Evolutionary conservation across 2,113 vertebrate species (phyloP).

Genomic region (Anseranas semipalmata): DNA sequence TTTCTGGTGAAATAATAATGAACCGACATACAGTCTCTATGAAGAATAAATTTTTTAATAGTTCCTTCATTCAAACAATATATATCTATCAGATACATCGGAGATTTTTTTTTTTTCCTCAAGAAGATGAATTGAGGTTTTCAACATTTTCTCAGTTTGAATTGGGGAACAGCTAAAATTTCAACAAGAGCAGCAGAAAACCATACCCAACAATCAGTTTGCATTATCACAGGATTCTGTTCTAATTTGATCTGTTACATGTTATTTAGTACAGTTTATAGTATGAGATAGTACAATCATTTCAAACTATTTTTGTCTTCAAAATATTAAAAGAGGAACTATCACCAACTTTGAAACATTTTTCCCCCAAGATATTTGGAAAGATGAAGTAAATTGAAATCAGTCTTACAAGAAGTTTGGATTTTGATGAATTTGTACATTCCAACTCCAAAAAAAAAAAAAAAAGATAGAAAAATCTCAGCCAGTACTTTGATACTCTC

Average conservation of each 20-base stretch:
- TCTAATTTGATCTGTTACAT: neutral
- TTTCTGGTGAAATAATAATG: neutral
- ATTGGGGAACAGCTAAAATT: neutral
- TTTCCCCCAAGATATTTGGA: neutral
- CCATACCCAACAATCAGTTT: accelerated
- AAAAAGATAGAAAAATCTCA: neutral
- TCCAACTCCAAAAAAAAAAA: neutral
- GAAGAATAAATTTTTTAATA: neutral
- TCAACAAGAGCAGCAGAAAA: neutral
- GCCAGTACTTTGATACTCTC: neutral
- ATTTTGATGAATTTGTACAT: neutral
- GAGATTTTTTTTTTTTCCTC: neutral
- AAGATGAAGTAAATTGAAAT: neutral
- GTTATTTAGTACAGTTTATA: neutral
- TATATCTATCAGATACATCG: neutral
- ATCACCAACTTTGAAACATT: neutral
- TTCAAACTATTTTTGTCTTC: neutral
- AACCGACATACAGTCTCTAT: neutral
- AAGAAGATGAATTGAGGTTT: neutral
- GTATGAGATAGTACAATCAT: neutral
- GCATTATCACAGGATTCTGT: neutral
- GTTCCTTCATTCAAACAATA: neutral
- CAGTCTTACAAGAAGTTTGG: too few species aligned
- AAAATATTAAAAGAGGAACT: neutral
- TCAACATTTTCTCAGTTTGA: neutral